These are phyloP conservation scores for Phaenicophaeus curvirostris DNA, from an alignment of 2,797 vertebrate species.

Conservation along the genomic window DNA sequence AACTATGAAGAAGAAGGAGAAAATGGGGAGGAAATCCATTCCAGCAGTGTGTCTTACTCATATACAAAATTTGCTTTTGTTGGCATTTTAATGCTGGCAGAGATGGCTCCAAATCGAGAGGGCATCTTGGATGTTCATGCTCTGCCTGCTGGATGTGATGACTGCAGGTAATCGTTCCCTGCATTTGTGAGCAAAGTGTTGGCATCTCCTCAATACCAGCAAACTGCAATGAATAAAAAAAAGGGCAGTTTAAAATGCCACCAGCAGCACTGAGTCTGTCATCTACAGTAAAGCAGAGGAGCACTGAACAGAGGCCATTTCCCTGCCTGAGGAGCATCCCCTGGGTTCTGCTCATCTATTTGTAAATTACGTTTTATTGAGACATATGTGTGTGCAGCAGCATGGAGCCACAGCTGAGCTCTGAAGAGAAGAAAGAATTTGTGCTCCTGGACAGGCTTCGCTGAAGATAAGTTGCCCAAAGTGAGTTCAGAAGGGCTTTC, in stretches of 20 bases:
- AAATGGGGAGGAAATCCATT: not conserved
- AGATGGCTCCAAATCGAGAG: not conserved
- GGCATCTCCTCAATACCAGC: fast-evolving
- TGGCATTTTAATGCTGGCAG: not conserved
- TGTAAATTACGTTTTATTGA: not conserved
- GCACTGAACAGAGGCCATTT: not conserved
- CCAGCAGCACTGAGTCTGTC: fast-evolving
- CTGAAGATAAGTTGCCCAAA: not conserved
- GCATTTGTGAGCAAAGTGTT: fast-evolving
- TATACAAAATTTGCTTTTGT: not conserved
- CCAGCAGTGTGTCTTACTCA: not conserved
- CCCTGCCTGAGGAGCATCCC: not conserved
- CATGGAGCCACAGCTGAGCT: not conserved
- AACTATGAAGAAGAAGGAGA: not conserved
- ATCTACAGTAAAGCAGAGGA: not conserved
- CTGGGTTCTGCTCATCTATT: not conserved
- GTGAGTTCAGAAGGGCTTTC: not conserved
- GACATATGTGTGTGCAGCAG: not conserved
- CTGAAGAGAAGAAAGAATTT: not conserved
- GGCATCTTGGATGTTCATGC: fast-evolving
- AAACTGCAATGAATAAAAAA: not conserved
- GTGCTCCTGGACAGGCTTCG: not conserved
- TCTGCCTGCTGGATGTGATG: not conserved
- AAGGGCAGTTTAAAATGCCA: fast-evolving
- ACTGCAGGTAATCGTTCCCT: not conserved